phyloP scores from a whole-genome alignment of 2,888 invertebrate species.

The Pollenia griseotomentosa region DNA sequence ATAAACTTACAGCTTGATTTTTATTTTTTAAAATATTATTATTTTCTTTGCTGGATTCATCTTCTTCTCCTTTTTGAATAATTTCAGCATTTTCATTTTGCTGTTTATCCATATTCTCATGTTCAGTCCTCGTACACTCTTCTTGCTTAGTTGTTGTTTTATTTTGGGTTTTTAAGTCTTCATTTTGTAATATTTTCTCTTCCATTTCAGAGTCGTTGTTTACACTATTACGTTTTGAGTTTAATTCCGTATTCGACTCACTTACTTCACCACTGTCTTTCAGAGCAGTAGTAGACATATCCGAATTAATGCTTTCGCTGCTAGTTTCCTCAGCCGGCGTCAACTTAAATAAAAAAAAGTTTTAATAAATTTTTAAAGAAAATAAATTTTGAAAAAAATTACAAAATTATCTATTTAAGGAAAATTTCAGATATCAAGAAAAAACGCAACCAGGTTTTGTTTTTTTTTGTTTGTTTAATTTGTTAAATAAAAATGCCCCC shows the following conservation, averaged over 20 bases:
- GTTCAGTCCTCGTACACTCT: neutral
- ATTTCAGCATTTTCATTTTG: neutral
- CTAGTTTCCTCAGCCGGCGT: constrained; percentile 58
- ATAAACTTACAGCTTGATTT: neutral
- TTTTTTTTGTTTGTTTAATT: neutral
- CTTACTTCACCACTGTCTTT: constrained; percentile 75
- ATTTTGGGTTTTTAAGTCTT: neutral
- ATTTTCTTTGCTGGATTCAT: neutral
- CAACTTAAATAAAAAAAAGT: constrained; percentile 12
- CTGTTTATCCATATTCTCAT: neutral
- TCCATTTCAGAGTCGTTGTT: constrained; percentile 25
- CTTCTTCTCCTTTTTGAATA: neutral
- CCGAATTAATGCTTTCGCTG: constrained; percentile 75
- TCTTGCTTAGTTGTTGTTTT: neutral
- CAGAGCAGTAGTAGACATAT: constrained; percentile 76
- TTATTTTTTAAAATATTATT: neutral
- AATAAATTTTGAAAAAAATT: neutral
- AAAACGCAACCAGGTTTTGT: neutral
- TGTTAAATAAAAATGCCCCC: neutral
- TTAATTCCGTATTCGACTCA: constrained; percentile 57
- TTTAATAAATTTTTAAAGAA: neutral
- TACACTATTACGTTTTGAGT: constrained; percentile 34
- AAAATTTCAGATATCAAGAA: too few relatives aligned
- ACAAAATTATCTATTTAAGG: neutral
- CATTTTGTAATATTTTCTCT: constrained; percentile 21